Base-by-base conservation (phyloP, 2,888 invertebrate genomes). In the Euproctis similis region DNA sequence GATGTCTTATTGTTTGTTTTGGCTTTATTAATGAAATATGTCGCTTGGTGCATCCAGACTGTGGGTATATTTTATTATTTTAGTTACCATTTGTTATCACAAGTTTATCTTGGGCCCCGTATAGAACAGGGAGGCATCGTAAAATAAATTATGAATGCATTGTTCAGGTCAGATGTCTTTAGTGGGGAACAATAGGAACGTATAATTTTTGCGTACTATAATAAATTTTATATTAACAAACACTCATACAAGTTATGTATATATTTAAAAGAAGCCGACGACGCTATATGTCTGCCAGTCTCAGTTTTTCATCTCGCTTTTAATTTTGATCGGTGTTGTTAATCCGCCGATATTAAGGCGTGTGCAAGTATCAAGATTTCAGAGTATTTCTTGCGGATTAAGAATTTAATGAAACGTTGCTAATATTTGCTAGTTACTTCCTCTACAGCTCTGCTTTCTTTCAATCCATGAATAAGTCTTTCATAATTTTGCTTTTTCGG, bases 81-180 rank as follows among this genome's bases (percentile, higher is more conserved):
- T 80, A 81, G 80, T 82, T 77, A 80, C 77, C 78, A 81, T 82
- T 81, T 75, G 78, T 84, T 84, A 81, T 84, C 81, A 84, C 80
- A 82, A 81, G 74, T 82, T 80, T 81, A 82, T 82, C 82, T 78
- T 66, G n/a, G n/a, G n/a, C n/a, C n/a, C 59, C 58, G 70, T 74
- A 45, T 43, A 73, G 75, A 66, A 71, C 66, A 69, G 67, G 67
- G 74, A 71, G 72, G 73, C 66, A 68, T 80, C 75, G 76, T 73
- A 80, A 77, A 72, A 69, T 81, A 82, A 82, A 77, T 82, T 82
- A 82, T 81, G 80, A 71, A 67, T 54, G 81, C 56, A 81, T 82
- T 81, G 82, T 82, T 80, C 61, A 52, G 64, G 61, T 75, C 68
- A 67, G 58, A 74, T 75, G 69, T 70, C 71, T 69, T 59, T 52